phyloP scores from a whole-genome alignment of 2,113 vertebrate species.

The Pyrgilauda ruficollis region DNA sequence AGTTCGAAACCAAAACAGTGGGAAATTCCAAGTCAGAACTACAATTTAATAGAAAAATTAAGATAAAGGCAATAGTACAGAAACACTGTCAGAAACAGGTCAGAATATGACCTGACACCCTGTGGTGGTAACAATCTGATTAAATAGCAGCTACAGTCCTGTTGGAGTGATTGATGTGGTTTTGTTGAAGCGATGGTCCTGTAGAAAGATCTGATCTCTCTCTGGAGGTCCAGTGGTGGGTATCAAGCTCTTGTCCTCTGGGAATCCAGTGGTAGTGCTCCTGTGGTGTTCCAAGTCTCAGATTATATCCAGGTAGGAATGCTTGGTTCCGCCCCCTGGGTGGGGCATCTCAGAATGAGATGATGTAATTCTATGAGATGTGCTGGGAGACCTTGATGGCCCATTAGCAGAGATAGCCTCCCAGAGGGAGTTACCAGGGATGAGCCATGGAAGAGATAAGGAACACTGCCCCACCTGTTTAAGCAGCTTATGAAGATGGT shows the following conservation, averaged over 20 bases:
- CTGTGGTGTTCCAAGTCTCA: not conserved
- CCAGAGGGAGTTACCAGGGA: rapidly evolving
- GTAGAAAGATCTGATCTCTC: not conserved
- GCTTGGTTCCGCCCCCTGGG: not conserved
- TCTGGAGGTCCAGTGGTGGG: not conserved
- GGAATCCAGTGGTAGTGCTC: not conserved
- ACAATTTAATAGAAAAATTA: not conserved
- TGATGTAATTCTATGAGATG: not conserved
- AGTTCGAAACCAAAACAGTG: not conserved
- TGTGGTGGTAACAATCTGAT: not conserved
- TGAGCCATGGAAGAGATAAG: not conserved
- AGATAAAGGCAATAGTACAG: not conserved
- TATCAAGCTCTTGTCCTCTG: not conserved
- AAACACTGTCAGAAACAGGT: not conserved
- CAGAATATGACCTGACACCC: not conserved
- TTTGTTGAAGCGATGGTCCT: not conserved
- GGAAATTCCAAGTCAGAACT: not conserved
- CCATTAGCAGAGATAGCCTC: not conserved
- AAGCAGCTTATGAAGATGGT: not conserved
- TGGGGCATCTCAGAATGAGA: rapidly evolving
- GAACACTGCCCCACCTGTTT: not conserved
- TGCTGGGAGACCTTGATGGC: too few relatives aligned
- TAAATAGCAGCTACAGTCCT: not conserved
- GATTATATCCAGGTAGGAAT: not conserved
- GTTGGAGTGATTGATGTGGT: not conserved